Evolutionary conservation across 2,797 vertebrate genomes (phyloP).

Genomic region (Clarias fuscus): DNA sequence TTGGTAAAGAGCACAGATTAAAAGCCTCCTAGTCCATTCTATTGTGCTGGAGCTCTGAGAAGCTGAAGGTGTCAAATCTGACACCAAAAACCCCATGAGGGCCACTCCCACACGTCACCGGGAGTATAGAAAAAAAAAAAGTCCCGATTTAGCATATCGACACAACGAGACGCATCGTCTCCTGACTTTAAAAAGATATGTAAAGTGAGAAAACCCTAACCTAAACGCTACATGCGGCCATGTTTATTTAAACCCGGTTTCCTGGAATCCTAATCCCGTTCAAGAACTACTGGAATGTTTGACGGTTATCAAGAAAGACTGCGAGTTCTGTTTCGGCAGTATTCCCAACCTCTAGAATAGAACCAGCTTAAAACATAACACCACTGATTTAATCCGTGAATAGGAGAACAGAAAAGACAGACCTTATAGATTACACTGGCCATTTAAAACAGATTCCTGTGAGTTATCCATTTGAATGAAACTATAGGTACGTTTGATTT

Average conservation of each 20-base stretch:
- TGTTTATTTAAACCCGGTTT: conserved; percentile 29
- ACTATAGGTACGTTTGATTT: neutral
- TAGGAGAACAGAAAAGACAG: neutral
- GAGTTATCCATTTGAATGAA: neutral
- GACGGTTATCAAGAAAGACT: conserved; percentile 9
- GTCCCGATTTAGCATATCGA: neutral
- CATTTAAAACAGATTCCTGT: neutral
- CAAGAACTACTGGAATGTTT: neutral
- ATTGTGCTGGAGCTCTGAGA: conserved; percentile 46
- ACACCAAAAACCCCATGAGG: conserved; percentile 32
- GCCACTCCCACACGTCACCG: conserved; percentile 27
- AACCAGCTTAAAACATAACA: neutral
- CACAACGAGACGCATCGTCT: conserved; percentile 14
- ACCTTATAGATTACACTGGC: neutral
- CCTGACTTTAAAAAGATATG: conserved; percentile 1
- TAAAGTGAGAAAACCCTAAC: neutral
- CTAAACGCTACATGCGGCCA: neutral
- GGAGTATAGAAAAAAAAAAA: neutral
- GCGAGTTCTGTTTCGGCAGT: neutral
- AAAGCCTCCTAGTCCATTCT: conserved; percentile 7
- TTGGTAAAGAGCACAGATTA: conserved; percentile 44
- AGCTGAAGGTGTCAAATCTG: conserved; percentile 42
- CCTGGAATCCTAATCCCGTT: neutral
- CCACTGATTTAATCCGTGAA: neutral
- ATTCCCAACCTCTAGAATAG: neutral